Evolutionary conservation across 2,797 vertebrate genomes (phyloP).

Genomic region (Apogon talboti): DNA sequence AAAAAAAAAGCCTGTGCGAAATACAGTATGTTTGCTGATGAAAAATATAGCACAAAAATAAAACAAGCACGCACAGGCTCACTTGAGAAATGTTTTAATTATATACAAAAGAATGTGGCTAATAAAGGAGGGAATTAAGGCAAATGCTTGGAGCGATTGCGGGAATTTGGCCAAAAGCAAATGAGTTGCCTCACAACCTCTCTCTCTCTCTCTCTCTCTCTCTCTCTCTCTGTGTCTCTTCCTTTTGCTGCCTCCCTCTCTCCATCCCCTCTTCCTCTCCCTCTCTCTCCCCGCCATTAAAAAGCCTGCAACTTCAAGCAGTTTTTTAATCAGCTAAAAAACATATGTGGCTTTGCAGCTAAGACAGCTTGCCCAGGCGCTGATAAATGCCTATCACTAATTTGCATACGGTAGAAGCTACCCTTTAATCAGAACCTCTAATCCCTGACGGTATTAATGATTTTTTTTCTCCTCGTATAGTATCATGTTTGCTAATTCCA

Average conservation of each 20-base stretch:
- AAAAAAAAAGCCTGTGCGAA: constrained; percentile 40
- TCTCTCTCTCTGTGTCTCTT: constrained; percentile 47
- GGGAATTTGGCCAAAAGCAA: constrained; percentile 95
- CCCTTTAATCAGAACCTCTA: constrained; percentile 99
- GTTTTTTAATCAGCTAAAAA: constrained; percentile 99
- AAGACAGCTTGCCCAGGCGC: constrained; percentile 98
- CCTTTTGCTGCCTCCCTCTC: constrained; percentile 22
- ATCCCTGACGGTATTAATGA: constrained; percentile 99
- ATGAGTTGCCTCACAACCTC: constrained; percentile 86
- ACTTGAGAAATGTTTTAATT: constrained; percentile 90
- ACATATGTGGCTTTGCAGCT: constrained; percentile 99
- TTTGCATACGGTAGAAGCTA: constrained; percentile 99
- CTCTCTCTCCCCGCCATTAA: constrained; percentile 82
- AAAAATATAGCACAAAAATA: constrained; percentile 72
- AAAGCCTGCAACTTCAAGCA: constrained; percentile 98
- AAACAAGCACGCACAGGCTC: constrained; percentile 76
- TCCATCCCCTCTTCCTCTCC: constrained; percentile 45
- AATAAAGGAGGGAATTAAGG: constrained; percentile 91
- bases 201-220: constrained; percentile 65
- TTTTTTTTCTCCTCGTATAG: constrained; percentile 92
- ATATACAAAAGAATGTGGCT: constrained; percentile 84
- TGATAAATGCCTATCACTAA: constrained; percentile 99
- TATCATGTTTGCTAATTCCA: constrained; percentile 99
- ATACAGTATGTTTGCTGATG: constrained; percentile 68
- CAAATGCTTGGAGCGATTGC: constrained; percentile 90